Base-by-base conservation (phyloP, 2,888 invertebrate species). In the Ophion ellenae region DNA sequence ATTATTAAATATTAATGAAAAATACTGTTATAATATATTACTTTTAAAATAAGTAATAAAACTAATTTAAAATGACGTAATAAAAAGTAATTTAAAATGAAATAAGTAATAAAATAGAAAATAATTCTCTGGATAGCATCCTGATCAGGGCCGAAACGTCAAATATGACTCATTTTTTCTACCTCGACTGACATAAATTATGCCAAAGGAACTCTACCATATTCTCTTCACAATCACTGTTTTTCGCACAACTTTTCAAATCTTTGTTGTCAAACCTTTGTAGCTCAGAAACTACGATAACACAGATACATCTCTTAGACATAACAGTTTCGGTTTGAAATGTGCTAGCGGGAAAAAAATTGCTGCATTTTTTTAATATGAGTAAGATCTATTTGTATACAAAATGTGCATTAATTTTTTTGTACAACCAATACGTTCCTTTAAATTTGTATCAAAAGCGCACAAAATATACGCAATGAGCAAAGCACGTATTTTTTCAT, bases 401-500 rank as follows among this genome's bases (percentile, higher is more conserved):
- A 64, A 64, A 64, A 64, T 64, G 64, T 28, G 64, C 24, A 64
- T 9, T 24, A 6, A 64, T 64, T 28, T 64, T 64, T 64, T 64
- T 64, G 9, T 64, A 64, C 64, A 28, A 28, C 64, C 64, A 28
- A 28, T 28, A 28, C 64, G 11, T 64, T 32, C 28, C 11, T 28
- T 64, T 64, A 9, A 28, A 64, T 28, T 64, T 32, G 24, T 64
- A 64, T 64, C 28, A 64, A 28, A 64, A 11, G 9, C 32, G 64
- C 28, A 32, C 28, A 64, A 28, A 64, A 64, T 61, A 61, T 61
- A 61, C 61, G 64, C 28, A 64, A 64, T 64, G 64, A 0, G 64
- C 28, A n/a, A 64, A 28, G 64, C 64, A 64, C 64, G 64, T 64
- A 64, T 64, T 64, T 64, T 64, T 64, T 64, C 64, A 10, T 28